Percentiles rank a stretch among this genome's conserved stretches.
phyloP scores from a whole-genome alignment of 2,888 invertebrate species.

The Macropis europaea region DNA sequence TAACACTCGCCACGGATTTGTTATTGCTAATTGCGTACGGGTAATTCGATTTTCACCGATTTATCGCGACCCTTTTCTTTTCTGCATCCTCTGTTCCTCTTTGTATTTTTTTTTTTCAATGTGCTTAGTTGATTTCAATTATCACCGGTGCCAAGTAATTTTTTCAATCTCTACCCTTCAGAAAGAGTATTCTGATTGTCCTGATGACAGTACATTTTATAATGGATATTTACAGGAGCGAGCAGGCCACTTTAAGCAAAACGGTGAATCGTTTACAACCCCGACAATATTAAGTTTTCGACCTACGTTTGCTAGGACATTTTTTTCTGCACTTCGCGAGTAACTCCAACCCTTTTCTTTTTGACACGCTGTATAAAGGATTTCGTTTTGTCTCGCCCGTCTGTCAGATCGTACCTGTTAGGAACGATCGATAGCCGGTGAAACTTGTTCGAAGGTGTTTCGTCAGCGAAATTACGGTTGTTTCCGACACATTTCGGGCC shows the following conservation, averaged over 20 bases:
- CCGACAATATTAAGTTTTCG: too few relatives aligned
- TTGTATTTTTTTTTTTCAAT: background rate
- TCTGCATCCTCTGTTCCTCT: background rate
- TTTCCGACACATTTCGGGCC: slow-evolving; percentile 31
- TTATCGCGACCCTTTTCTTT: background rate
- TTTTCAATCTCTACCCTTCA: too few relatives aligned
- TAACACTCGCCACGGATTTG: slow-evolving; percentile 79
- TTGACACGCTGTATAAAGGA: background rate
- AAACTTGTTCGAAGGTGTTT: slow-evolving; percentile 34
- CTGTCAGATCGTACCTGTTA: slow-evolving; percentile 40
- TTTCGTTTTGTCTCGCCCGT: background rate
- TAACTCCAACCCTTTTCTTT: too few relatives aligned
- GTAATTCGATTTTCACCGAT: slow-evolving; percentile 76
- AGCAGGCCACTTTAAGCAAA: too few relatives aligned
- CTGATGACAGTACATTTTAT: too few relatives aligned
- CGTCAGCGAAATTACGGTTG: slow-evolving; percentile 48
- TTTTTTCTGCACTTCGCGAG: too few relatives aligned
- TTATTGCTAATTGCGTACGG: slow-evolving; percentile 75
- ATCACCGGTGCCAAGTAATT: too few relatives aligned
- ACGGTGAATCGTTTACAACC: too few relatives aligned
- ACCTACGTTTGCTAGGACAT: too few relatives aligned
- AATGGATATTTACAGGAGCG: background rate
- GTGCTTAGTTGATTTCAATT: too few relatives aligned
- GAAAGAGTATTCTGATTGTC: too few relatives aligned
- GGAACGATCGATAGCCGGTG: slow-evolving; percentile 4